Conservation (phyloP, 2,888 invertebrate species). For the Pemphredon lugubris region DNA sequence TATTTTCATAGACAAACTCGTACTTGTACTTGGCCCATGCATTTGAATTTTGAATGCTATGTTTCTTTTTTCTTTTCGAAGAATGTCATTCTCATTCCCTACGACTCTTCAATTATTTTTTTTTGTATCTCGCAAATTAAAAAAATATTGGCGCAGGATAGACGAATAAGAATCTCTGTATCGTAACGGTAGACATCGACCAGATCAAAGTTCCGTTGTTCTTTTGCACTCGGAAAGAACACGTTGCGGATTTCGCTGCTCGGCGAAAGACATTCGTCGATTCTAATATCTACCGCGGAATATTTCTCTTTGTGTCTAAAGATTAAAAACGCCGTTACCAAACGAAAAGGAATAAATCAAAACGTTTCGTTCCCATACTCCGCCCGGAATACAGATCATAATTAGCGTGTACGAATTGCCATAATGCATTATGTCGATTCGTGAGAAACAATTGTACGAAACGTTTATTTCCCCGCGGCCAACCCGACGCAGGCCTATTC, state of each 20-base stretch:
- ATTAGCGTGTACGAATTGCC: slow-evolving; percentile 30
- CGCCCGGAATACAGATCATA: slow-evolving; percentile 4
- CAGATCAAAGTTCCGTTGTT: slow-evolving; percentile 1
- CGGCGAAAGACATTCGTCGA: neutral
- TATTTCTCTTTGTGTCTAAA: neutral
- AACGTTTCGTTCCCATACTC: neutral
- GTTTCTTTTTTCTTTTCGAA: too few species aligned
- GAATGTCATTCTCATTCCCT: too few species aligned
- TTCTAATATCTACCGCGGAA: neutral
- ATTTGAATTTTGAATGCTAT: too few species aligned
- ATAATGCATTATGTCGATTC: slow-evolving; percentile 29
- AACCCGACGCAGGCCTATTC: slow-evolving; percentile 22
- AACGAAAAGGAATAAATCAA: neutral
- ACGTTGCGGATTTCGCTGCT: neutral
- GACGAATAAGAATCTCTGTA: too few species aligned
- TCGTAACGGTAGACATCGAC: neutral
- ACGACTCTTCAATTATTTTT: too few species aligned
- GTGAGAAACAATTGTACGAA: slow-evolving; percentile 24
- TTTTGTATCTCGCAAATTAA: too few species aligned
- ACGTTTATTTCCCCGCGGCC: too few species aligned
- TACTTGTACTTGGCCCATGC: too few species aligned
- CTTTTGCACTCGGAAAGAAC: neutral
- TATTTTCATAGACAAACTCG: too few species aligned
- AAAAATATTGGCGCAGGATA: too few species aligned
- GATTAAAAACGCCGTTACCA: neutral